Evolutionary conservation across 2,797 vertebrate genomes (phyloP).

Genomic region (Clarias pachynema): DNA sequence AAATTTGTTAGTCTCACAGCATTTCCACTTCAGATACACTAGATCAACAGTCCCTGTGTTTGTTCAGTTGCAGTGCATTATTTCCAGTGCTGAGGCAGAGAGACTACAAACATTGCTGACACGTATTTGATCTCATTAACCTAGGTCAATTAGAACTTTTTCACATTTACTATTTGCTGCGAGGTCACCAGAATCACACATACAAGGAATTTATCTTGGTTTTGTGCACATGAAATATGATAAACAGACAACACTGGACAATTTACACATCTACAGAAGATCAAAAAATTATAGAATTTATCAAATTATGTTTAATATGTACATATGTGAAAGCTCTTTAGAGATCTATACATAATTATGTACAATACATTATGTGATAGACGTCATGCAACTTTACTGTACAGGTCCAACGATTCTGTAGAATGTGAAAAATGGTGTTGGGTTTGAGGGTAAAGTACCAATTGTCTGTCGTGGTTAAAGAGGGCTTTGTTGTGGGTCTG

Average conservation of each 20-base stretch:
- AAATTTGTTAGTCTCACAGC: constrained; percentile 53
- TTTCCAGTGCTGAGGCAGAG: constrained; percentile 68
- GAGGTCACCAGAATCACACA: background rate
- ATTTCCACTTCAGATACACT: constrained; percentile 61
- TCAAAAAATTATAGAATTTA: background rate
- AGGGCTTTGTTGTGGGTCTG: background rate
- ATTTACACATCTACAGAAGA: background rate
- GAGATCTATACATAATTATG: background rate
- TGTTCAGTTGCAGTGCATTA: constrained; percentile 89
- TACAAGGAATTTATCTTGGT: background rate
- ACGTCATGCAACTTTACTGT: background rate
- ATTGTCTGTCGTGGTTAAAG: background rate
- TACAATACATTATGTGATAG: background rate
- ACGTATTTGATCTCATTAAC: constrained; percentile 72
- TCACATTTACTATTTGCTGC: constrained; percentile 59
- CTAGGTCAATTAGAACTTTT: constrained; percentile 71
- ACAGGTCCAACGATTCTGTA: background rate
- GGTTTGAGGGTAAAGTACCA: background rate
- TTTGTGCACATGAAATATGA: background rate
- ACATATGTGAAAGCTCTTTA: background rate
- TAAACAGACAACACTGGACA: background rate
- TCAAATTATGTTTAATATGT: background rate
- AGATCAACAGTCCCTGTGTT: constrained; percentile 76
- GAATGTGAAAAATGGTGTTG: background rate
- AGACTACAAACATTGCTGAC: constrained; percentile 74